phyloP scores from a whole-genome alignment of 2,888 invertebrate genomes.

The Calephelis perditalis region DNA sequence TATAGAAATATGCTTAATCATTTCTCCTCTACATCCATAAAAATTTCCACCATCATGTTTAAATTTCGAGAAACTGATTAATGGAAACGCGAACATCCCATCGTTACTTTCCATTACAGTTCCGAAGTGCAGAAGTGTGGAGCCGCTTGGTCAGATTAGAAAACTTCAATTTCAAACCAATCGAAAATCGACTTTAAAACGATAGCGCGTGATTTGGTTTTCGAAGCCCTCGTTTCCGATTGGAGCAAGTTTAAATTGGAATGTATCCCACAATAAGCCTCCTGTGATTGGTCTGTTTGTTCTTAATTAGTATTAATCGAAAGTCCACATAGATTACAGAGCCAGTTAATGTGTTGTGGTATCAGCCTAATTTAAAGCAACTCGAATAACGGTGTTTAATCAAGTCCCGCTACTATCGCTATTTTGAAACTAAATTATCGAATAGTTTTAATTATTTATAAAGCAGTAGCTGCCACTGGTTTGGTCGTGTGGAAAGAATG shows the following conservation, averaged over 20 bases:
- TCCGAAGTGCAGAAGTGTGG: slow-evolving; percentile 60
- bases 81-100: slow-evolving; percentile 71
- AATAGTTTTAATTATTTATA: too few species aligned
- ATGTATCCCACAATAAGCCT: slow-evolving; percentile 76
- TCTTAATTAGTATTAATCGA: slow-evolving; percentile 76
- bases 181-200: slow-evolving; percentile 76
- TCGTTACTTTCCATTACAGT: slow-evolving; percentile 78
- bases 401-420: slow-evolving; percentile 1
- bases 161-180: slow-evolving; percentile 67
- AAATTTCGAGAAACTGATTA: slow-evolving; percentile 49
- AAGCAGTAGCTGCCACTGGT: too few species aligned
- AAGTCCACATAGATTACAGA: slow-evolving; percentile 50
- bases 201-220: slow-evolving; percentile 72
- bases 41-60: neutral
- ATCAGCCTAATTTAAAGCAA: slow-evolving; percentile 32
- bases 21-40: neutral
- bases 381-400: slow-evolving; percentile 11
- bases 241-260: slow-evolving; percentile 77
- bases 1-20: neutral
- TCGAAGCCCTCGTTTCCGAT: slow-evolving; percentile 62
- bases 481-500: too few species aligned
- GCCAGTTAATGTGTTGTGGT: slow-evolving; percentile 40
- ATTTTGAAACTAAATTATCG: slow-evolving; percentile 2
- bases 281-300: slow-evolving; percentile 75
- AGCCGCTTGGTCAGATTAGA: slow-evolving; percentile 68